Conservation (phyloP, 2,113 vertebrate genomes). For the Suricata suricatta region DNA sequence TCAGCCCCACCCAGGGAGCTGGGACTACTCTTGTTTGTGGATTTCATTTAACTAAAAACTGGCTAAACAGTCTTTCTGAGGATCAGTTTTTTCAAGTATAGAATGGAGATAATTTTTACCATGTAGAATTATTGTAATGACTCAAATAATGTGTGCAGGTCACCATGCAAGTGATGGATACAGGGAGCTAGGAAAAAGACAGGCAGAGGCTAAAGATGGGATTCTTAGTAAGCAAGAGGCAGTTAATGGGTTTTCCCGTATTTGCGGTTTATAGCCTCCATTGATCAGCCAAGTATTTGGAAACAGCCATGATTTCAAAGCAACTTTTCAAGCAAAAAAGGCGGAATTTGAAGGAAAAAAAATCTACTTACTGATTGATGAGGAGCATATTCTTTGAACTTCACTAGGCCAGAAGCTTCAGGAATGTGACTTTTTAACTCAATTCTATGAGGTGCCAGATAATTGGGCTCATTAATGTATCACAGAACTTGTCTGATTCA, state of each 20-base stretch:
- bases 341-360: not conserved
- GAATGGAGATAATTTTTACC: not conserved
- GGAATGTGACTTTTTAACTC: not conserved
- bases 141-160: not conserved
- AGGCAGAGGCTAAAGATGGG: not conserved
- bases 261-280: not conserved
- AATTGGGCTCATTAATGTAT: not conserved
- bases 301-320: not conserved
- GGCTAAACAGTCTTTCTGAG: not conserved
- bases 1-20: not conserved
- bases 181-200: not conserved
- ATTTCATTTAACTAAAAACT: slow-evolving; percentile 38
- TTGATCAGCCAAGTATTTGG: not conserved
- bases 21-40: not conserved
- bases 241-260: rapidly evolving
- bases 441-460: not conserved
- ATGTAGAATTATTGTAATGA: not conserved
- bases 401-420: not conserved
- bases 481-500: not conserved
- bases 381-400: not conserved
- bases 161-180: not conserved
- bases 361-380: not conserved
- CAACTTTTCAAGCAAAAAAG: not conserved
- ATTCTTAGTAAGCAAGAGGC: not conserved
- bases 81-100: slow-evolving; percentile 20